phyloP scores from a whole-genome alignment of 2,888 invertebrate genomes.

The Uloborus plumipes region DNA sequence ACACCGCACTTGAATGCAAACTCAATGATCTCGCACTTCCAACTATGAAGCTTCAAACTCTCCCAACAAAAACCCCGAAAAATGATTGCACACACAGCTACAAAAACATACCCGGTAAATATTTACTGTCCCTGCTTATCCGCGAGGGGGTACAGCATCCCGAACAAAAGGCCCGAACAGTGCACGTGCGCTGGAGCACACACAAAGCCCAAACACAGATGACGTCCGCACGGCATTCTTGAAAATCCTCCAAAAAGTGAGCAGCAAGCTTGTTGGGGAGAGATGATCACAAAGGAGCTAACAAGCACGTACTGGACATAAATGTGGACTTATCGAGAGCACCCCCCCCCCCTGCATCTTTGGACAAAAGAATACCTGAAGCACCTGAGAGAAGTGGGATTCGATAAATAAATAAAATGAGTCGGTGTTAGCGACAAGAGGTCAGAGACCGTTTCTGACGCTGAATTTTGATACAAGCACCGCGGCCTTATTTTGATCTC shows the following conservation, averaged over 20 bases:
- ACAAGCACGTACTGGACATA: conserved; percentile 10
- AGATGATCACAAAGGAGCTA: conserved; percentile 12
- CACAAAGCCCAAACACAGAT: conserved; percentile 1
- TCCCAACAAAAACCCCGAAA: background rate
- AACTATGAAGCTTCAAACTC: background rate
- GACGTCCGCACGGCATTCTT: conserved; percentile 11
- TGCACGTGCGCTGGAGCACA: conserved; percentile 14
- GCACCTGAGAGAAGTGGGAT: conserved; percentile 9
- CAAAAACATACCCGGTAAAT: conserved; percentile 34
- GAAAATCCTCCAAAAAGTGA: background rate
- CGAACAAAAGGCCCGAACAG: background rate
- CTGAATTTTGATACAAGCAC: too few relatives aligned
- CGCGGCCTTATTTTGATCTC: too few relatives aligned
- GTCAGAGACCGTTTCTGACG: too few relatives aligned
- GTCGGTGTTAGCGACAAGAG: too few relatives aligned
- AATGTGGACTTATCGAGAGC: background rate
- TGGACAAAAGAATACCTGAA: conserved; percentile 5
- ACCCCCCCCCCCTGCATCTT: background rate
- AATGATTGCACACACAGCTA: conserved; percentile 17
- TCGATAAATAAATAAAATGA: too few relatives aligned
- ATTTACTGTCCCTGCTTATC: conserved; percentile 24
- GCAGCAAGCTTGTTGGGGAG: background rate
- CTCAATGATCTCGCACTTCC: background rate
- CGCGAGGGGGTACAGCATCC: background rate
- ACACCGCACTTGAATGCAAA: too few relatives aligned